Conservation (phyloP, 2,888 invertebrate species). For the Phyto melanocephala region DNA sequence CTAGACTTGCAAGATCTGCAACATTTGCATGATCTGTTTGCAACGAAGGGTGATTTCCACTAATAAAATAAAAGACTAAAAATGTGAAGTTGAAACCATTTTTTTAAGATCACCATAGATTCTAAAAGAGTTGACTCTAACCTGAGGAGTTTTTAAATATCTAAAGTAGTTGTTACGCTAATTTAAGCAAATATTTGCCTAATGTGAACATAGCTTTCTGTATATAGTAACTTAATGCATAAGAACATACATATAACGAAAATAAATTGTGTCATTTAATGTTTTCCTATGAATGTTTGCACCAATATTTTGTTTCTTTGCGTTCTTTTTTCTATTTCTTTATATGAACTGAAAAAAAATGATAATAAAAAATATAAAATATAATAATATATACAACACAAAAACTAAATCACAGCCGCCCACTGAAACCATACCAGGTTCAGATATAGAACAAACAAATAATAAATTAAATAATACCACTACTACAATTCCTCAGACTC, state of each 20-base stretch:
- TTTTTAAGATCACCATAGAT: too few species aligned
- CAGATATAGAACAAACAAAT: conserved; percentile 66
- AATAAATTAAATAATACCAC: conserved; percentile 64
- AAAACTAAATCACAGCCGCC: conserved; percentile 56
- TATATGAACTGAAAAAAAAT: conserved; percentile 52
- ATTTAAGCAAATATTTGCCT: too few species aligned
- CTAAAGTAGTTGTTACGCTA: too few species aligned
- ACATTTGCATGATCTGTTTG: too few species aligned
- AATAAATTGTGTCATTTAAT: conserved; percentile 32
- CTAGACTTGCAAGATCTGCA: too few species aligned
- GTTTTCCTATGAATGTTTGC: conserved; percentile 62
- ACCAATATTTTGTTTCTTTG: conserved; percentile 67
- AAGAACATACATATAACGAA: conserved; percentile 7
- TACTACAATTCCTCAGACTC: conserved; percentile 76
- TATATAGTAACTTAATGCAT: too few species aligned
- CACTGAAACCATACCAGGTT: conserved; percentile 66
- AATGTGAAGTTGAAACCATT: too few species aligned
- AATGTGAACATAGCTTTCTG: too few species aligned
- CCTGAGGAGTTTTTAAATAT: too few species aligned
- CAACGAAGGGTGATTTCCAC: too few species aligned
- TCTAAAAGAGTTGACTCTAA: too few species aligned
- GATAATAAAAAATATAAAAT: not conserved
- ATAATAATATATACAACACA: not conserved
- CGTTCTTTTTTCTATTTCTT: conserved; percentile 65
- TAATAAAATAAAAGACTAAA: too few species aligned